Evolutionary conservation across 2,797 vertebrate species (phyloP), one percentile per base, ranked within the genome.

Genomic region (Buceros bicornis): DNA sequence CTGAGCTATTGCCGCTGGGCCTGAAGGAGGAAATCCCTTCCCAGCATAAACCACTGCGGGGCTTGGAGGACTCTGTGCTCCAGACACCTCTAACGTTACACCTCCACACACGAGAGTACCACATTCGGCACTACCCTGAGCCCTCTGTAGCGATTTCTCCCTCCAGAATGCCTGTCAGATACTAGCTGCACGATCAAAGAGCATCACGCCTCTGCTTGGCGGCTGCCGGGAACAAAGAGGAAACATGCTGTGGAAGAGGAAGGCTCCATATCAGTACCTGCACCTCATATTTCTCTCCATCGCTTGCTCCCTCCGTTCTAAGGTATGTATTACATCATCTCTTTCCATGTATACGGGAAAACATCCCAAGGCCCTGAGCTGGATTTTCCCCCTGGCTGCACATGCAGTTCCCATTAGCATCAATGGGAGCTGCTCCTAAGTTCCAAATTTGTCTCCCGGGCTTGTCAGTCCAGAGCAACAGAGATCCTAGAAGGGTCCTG

Each of bases 381-480:
- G 72, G 93, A 95, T 94, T 97, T 95, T 92, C 94, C 90, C 85
- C 93, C 96, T 4, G 24, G 92, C 90, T 95, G 89, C 93, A 69
- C 82, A 51, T n/a, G 45, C 78, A 92, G 67, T 48, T 91, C 83
- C 93, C 67, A 93, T 96, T 94, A 95, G 31, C 87, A 89, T 95
- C 95, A 93, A 40, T 5, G 62, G 73, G 66, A 86, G 81, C 82
- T 76, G 65, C 87, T 84, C 51, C 1, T 54, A 57, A 81, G 42
- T 65, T 93, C 76, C 0, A 2, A 69, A 70, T 74, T 47, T 76
- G 43, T 82, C 88, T 85, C 72, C 66, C 71, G 33, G 77, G 77
- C 86, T 94, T 95, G 89, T 96, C 90, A 92, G 92, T 93, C 90
- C 78, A 81, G 71, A 74, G 74, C 28, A 94, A 82, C 50, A 47